Evolutionary conservation across 2,888 invertebrate genomes (phyloP).

Genomic region (Carcina quercana): DNA sequence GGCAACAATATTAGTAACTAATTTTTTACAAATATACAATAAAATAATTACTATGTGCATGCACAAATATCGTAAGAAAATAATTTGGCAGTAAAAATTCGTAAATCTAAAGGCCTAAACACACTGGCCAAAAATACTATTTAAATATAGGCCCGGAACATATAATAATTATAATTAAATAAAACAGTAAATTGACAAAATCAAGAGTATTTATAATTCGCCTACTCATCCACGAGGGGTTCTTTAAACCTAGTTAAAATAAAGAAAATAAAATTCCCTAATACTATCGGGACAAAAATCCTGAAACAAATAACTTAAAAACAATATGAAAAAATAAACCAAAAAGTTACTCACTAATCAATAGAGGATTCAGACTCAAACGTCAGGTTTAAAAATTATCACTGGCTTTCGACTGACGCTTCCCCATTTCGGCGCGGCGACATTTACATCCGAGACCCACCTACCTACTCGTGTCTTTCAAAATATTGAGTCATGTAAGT

Average conservation of each 20-base stretch:
- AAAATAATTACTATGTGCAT: conserved; percentile 73
- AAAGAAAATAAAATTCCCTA: conserved; percentile 74
- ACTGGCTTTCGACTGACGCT: conserved; percentile 35
- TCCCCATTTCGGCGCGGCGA: conserved; percentile 1
- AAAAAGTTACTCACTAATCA: conserved; percentile 73
- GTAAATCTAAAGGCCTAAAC: conserved; percentile 71
- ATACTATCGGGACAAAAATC: conserved; percentile 75
- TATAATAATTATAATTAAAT: conserved; percentile 54
- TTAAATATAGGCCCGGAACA: conserved; percentile 69
- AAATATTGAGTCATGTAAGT: conserved; percentile 44
- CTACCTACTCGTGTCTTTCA: conserved; percentile 39
- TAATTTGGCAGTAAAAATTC: conserved; percentile 75
- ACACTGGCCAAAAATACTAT: conserved; percentile 71
- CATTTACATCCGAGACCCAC: no score
- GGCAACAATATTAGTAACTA: conserved; percentile 71
- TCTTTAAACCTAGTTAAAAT: conserved; percentile 64
- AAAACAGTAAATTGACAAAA: conserved; percentile 69
- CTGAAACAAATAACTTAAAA: conserved; percentile 74
- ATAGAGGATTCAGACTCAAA: conserved; percentile 70
- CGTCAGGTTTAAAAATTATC: conserved; percentile 53
- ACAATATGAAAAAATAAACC: conserved; percentile 73
- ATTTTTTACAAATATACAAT: conserved; percentile 66
- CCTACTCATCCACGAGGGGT: conserved; percentile 58
- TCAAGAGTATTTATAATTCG: conserved; percentile 69
- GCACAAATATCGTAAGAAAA: conserved; percentile 73